A percentile compares a stretch with the other conserved stretches of the same genome.
Conservation (phyloP, 30 jellyfish, hydroid and myxozoan species). For the Rhopilema esculentum region DNA sequence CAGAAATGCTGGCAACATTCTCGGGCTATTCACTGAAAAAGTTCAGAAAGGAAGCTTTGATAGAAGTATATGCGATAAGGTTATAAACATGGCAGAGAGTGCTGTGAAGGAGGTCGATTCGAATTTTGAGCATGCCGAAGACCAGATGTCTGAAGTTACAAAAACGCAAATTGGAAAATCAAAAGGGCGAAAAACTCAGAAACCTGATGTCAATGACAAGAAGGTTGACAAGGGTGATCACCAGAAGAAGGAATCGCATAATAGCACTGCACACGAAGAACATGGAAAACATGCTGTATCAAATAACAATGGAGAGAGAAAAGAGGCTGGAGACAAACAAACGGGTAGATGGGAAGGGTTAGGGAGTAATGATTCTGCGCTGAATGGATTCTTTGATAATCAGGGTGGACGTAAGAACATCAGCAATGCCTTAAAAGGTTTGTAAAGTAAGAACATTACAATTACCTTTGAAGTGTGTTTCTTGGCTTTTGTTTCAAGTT, state of each 20-base stretch:
- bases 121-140: conserved; percentile 4
- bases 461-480: too few species aligned
- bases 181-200: background rate
- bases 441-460: too few species aligned
- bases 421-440: too few species aligned
- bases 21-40: conserved; percentile 70
- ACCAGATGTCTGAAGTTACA: conserved; percentile 8
- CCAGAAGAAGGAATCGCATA: too few species aligned
- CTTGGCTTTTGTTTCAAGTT: too few species aligned
- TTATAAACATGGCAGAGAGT: conserved; percentile 60
- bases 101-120: conserved; percentile 68
- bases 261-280: background rate
- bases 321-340: background rate
- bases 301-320: background rate
- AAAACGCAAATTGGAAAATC: background rate
- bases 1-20: conserved; percentile 85
- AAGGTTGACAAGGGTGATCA: background rate
- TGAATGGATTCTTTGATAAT: background rate
- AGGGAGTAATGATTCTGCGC: background rate
- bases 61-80: conserved; percentile 38
- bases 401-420: background rate
- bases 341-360: conserved; percentile 2
- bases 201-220: background rate
- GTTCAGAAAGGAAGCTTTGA: conserved; percentile 85
- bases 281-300: background rate